phyloP scores from a whole-genome alignment of 1,140 invertebrate genomes.

The Ladona fulva region DNA sequence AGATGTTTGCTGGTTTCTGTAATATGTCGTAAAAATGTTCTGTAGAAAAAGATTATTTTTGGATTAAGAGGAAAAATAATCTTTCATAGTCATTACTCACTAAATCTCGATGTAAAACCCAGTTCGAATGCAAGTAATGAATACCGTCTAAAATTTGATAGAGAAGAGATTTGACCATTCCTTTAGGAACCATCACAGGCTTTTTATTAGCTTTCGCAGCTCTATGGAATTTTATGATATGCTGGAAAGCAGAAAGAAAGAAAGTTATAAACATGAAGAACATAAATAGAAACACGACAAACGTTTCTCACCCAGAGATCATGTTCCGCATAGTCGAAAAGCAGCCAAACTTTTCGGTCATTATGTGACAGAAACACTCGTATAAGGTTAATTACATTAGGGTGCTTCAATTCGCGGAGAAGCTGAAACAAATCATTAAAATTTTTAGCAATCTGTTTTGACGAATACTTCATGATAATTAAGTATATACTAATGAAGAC shows the following conservation, averaged over 20 bases:
- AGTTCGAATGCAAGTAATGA: slow-evolving; percentile 98
- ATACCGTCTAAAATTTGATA: slow-evolving; percentile 99
- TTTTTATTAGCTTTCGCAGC: slow-evolving; percentile 98
- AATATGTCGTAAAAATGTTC: slow-evolving; percentile 25
- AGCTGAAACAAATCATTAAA: slow-evolving; percentile 52
- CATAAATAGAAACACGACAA: background rate
- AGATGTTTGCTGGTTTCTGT: slow-evolving; percentile 97
- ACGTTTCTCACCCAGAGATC: slow-evolving; percentile 77
- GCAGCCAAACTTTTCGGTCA: slow-evolving; percentile 94
- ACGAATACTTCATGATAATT: too few species aligned
- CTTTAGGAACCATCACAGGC: slow-evolving; percentile 89
- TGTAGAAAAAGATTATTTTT: too few species aligned
- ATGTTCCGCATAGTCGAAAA: slow-evolving; percentile 99
- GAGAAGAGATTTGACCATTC: slow-evolving; percentile 95
- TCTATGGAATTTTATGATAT: slow-evolving; percentile 99
- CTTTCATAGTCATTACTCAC: slow-evolving; percentile 47
- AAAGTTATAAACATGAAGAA: background rate
- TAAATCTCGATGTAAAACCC: slow-evolving; percentile 98
- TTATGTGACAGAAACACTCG: slow-evolving; percentile 95
- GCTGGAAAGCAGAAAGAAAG: slow-evolving; percentile 43
- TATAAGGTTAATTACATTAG: slow-evolving; percentile 96
- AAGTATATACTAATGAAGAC: slow-evolving; percentile 27
- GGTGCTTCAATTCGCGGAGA: slow-evolving; percentile 93
- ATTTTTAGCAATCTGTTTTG: slow-evolving; percentile 12
- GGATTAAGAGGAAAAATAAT: too few species aligned